Evolutionary conservation across 2,797 vertebrate genomes (phyloP).

Genomic region (Hypotaenidia okinawae): DNA sequence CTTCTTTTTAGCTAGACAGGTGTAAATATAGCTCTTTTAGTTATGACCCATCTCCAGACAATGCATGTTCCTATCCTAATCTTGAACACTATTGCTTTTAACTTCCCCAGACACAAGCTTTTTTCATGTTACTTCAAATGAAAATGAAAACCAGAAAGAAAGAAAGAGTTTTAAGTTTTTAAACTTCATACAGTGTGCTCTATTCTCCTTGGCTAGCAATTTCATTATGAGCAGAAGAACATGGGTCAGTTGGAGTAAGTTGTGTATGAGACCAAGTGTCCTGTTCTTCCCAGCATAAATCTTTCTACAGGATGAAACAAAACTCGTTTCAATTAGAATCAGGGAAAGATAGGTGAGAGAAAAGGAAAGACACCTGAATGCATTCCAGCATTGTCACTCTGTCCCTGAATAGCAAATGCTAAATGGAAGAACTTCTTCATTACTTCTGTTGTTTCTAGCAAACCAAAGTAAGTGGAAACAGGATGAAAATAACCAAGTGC

Average conservation of each 20-base stretch:
- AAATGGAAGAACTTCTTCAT: neutral
- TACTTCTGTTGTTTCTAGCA: neutral
- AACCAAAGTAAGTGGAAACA: neutral
- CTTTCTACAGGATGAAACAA: neutral
- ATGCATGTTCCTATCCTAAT: neutral
- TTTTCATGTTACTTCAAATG: neutral
- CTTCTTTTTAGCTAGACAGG: neutral
- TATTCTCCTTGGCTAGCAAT: neutral
- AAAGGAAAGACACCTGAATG: neutral
- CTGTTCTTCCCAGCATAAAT: neutral
- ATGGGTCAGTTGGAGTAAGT: neutral
- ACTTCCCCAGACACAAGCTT: neutral
- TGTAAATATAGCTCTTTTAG: neutral
- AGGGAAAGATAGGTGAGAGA: neutral
- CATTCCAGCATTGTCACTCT: neutral
- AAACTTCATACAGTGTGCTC: neutral
- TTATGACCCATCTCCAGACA: neutral
- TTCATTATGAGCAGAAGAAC: neutral
- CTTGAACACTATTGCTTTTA: neutral
- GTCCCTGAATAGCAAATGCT: neutral
- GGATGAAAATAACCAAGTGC: neutral
- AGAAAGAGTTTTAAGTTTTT: neutral
- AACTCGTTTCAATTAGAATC: neutral
- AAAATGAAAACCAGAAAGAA: neutral
- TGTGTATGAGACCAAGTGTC: neutral